A percentile compares a stretch with the other conserved stretches of the same genome.
These are phyloP conservation scores for Bos javanicus DNA, from an alignment of 2,113 vertebrate species.

Conservation along the genomic window DNA sequence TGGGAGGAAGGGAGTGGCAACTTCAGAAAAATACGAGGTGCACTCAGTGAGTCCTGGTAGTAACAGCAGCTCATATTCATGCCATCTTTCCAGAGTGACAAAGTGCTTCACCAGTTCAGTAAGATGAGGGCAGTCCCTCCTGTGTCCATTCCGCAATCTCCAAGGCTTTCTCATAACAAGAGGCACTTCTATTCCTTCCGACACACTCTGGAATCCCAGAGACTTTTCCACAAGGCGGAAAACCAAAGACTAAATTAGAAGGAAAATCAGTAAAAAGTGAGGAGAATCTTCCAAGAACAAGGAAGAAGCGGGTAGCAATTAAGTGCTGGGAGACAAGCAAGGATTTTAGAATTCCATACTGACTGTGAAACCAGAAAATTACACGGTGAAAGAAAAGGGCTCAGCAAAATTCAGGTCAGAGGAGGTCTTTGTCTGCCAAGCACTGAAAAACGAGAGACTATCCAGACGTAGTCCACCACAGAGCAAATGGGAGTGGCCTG, in stretches of 20 bases:
- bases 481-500: background rate
- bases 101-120: background rate
- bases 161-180: background rate
- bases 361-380: background rate
- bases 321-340: background rate
- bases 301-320: background rate
- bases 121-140: background rate
- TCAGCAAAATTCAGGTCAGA: background rate
- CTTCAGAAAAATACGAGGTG: background rate
- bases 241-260: constrained; percentile 7
- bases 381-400: background rate
- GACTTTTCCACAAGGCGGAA: background rate
- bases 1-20: background rate
- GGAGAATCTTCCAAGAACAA: background rate
- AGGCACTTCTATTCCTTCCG: background rate
- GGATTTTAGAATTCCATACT: background rate
- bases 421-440: background rate
- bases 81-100: background rate
- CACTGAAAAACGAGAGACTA: background rate
- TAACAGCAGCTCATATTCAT: background rate
- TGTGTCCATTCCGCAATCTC: background rate
- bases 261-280: background rate
- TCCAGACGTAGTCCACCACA: background rate
- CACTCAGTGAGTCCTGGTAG: background rate
- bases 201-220: background rate